Percentiles rank a stretch among this genome's conserved stretches.
Evolutionary conservation across 1,140 invertebrate genomes (phyloP).

Genomic region (Drosophila simulans): DNA sequence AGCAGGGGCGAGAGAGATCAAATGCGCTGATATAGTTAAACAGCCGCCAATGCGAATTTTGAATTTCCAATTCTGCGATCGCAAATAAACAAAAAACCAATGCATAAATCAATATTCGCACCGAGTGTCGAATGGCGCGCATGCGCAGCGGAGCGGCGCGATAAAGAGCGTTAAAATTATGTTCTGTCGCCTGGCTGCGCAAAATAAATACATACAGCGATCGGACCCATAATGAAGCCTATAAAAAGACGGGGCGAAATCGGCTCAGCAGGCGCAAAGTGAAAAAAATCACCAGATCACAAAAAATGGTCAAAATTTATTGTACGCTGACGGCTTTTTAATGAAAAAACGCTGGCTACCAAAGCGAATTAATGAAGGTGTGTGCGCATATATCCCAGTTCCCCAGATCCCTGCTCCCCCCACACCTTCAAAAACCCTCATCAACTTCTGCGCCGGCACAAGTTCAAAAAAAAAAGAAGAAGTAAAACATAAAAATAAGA

Average conservation of each 20-base stretch:
- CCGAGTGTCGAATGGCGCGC: constrained; percentile 45
- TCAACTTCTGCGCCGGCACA: constrained; percentile 57
- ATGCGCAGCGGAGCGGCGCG: constrained; percentile 68
- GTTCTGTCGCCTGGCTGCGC: constrained; percentile 74
- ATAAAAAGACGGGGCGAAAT: constrained; percentile 68
- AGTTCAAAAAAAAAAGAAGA: constrained; percentile 61
- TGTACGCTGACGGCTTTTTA: constrained; percentile 82
- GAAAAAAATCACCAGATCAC: constrained; percentile 35
- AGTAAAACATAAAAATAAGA: background rate
- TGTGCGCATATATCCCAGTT: constrained; percentile 58
- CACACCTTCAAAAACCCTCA: background rate
- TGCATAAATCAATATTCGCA: constrained; percentile 74
- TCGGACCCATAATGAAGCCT: constrained; percentile 69
- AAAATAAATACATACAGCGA: constrained; percentile 77
- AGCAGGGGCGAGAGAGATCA: constrained; percentile 20
- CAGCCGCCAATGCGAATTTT: constrained; percentile 8
- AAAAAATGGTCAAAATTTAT: constrained; percentile 75
- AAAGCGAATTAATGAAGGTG: constrained; percentile 80
- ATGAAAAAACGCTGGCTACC: constrained; percentile 81
- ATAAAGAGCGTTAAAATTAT: constrained; percentile 82
- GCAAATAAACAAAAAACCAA: constrained; percentile 17
- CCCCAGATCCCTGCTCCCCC: constrained; percentile 1
- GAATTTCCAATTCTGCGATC: constrained; percentile 12
- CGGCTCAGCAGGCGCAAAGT: constrained; percentile 66
- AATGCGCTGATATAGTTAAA: constrained; percentile 46